A percentile compares a stretch with the other conserved stretches of the same genome.
Evolutionary conservation across 2,888 invertebrate genomes (phyloP).

Genomic region (Tipula confusa): DNA sequence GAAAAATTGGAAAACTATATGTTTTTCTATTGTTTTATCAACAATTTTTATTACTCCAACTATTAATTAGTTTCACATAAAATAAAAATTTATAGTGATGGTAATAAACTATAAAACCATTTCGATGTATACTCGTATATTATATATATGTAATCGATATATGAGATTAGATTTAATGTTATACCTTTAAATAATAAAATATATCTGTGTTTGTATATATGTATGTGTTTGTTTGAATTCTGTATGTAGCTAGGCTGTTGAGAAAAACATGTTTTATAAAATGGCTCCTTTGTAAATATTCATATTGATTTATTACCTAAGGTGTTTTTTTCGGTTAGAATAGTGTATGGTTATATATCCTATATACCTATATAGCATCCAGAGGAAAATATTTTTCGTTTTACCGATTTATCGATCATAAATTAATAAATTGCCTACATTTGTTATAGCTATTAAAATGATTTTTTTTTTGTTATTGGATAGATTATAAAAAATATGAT

Average conservation of each 20-base stretch:
- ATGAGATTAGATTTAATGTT: not conserved
- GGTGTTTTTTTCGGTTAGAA: not conserved
- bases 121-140: not conserved
- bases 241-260: not conserved
- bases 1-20: not conserved
- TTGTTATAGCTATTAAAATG: not conserved
- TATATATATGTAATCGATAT: not conserved
- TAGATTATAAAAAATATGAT: not conserved
- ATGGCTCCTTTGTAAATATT: slow-evolving; percentile 8
- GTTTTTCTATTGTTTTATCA: not conserved
- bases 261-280: not conserved
- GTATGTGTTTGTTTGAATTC: not conserved
- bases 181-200: slow-evolving; percentile 16
- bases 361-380: not conserved
- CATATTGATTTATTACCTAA: not conserved
- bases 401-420: not conserved
- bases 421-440: slow-evolving; percentile 25
- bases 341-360: not conserved
- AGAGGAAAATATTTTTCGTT: not conserved
- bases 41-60: not conserved
- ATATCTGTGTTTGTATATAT: not conserved
- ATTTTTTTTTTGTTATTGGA: not conserved
- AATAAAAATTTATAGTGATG: not conserved
- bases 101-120: not conserved
- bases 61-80: not conserved